Evolutionary conservation across 2,113 vertebrate genomes (phyloP).

Genomic region (Xenopus borealis): DNA sequence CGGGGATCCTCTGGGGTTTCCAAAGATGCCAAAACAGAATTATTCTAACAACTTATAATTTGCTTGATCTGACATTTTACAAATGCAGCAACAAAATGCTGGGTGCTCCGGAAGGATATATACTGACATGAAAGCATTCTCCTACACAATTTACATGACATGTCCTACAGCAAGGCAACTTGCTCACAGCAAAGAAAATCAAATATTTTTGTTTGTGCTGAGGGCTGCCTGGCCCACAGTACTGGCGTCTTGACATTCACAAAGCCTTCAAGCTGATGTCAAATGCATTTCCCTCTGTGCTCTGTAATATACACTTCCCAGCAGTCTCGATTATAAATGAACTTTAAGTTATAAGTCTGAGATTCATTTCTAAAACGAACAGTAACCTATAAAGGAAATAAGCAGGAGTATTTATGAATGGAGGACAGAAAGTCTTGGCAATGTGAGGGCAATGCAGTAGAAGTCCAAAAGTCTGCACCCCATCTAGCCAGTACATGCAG

Average conservation of each 20-base stretch:
- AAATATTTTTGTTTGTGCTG: conserved; percentile 2
- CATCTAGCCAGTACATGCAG: too few species aligned
- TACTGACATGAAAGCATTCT: neutral
- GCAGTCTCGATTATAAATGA: too few species aligned
- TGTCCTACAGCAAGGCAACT: neutral
- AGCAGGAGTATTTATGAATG: too few species aligned
- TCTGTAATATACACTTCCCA: too few species aligned
- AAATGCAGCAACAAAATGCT: neutral
- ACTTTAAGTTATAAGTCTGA: too few species aligned
- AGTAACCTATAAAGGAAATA: too few species aligned
- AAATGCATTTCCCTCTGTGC: neutral
- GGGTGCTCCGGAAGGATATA: neutral
- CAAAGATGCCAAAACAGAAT: conserved; percentile 34
- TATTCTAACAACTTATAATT: conserved; percentile 27
- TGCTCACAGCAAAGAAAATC: neutral
- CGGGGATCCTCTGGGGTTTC: conserved; percentile 40
- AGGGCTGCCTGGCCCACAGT: neutral
- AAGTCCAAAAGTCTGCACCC: too few species aligned
- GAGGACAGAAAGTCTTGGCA: too few species aligned
- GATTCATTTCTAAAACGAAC: too few species aligned
- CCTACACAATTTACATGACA: neutral
- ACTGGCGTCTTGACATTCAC: neutral
- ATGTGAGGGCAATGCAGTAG: too few species aligned
- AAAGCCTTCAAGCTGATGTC: neutral
- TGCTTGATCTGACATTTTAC: conserved; percentile 15